A percentile compares a stretch with the other conserved stretches of the same genome.
Conservation (phyloP, 2,797 vertebrate genomes). For the Amblyraja radiata region DNA sequence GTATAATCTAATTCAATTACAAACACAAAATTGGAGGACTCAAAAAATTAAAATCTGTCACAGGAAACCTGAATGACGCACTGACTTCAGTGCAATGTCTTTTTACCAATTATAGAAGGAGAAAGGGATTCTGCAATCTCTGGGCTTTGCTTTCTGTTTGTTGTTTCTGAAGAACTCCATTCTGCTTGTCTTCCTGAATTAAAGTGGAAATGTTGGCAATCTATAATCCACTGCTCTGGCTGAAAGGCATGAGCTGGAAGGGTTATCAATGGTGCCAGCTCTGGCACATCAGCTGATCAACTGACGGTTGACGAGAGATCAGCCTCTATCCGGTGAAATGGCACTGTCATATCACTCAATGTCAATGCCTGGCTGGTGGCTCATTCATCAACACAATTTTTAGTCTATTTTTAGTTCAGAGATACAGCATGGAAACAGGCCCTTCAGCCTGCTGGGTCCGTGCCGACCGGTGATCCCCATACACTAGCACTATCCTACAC, state of each 20-base stretch:
- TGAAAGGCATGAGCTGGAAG: not conserved
- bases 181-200: not conserved
- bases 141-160: not conserved
- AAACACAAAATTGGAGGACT: constrained; percentile 24
- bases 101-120: constrained; percentile 27
- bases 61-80: constrained; percentile 34
- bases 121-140: not conserved
- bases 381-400: constrained; percentile 67
- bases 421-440: too few species aligned
- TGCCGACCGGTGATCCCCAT: too few species aligned
- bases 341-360: constrained; percentile 75
- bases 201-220: not conserved
- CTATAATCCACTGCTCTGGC: not conserved
- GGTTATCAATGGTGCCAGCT: constrained; percentile 34
- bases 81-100: constrained; percentile 14
- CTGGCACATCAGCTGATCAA: constrained; percentile 52
- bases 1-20: constrained; percentile 35
- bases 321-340: constrained; percentile 53
- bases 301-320: constrained; percentile 47
- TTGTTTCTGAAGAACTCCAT: not conserved
- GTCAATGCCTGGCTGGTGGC: constrained; percentile 60
- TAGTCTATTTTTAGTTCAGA: too few species aligned
- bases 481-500: too few species aligned
- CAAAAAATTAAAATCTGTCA: constrained; percentile 38
- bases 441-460: too few species aligned